Evolutionary conservation across 2,888 invertebrate species (phyloP), one percentile per base, ranked within the genome.

Genomic region (Caenorhabditis macrosperma): DNA sequence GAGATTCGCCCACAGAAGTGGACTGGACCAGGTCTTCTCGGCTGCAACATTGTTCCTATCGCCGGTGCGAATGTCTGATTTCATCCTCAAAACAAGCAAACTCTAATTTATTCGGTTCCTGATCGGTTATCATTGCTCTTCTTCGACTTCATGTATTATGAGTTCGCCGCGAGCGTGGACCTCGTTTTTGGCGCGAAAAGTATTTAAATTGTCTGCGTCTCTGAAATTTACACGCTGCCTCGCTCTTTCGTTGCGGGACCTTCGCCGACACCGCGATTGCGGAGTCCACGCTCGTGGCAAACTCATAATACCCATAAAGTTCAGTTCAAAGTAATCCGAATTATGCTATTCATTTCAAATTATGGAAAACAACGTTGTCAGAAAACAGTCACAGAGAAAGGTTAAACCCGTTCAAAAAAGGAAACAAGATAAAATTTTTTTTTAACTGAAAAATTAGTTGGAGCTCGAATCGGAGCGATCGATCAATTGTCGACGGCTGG

Each of bases 1-100:
- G 82, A 82, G 60, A 72, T 87, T 24, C 46, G 52, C 15, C 88
- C 88, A n/a, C 66, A 80, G 17, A 64, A 82, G 35, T 88, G 88
- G 88, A 52, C 77, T 7, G 87, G 86, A 33, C 75, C 82, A 10
- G 83, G 84, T 9, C 82, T 88, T 22, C 79, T 87, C 46, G 85
- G 85, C 10, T 85, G 85, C 57, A 75, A 74, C 33, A 81, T 85
- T 7, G 71, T 78, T 15, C 79, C 82, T 2, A 41, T 80, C 15
- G 20, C 57, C 15, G 78, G 78, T 17, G 50, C 61, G 5, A 68
- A 61, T 15, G 55, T 78, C 35, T 78, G 33, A 72, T 44, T 38
- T 12, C 10, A 26, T 24, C 35, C 35, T 15, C 17, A 20, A 26
- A 26, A 44, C n/a, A 46, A 55, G 22, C 33, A 33, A 33, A 33